Percentiles rank a stretch among this genome's conserved stretches.
These are phyloP conservation scores for Pollicipes pollicipes DNA, from an alignment of 1,140 invertebrate genomes.

Conservation along the genomic window DNA sequence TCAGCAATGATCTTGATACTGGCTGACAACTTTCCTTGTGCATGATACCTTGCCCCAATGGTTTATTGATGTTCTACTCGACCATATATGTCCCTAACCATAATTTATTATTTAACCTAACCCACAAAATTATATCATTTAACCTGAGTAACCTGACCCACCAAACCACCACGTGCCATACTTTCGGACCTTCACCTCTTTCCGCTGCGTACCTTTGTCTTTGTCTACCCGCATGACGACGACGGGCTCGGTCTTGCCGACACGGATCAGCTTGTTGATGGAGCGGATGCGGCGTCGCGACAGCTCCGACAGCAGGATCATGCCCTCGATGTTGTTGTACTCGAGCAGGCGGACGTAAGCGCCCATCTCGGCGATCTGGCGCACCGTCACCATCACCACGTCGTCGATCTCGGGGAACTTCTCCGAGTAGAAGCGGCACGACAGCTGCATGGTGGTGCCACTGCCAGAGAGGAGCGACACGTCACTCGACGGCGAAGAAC, in stretches of 20 bases:
- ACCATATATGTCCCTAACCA: too few relatives aligned
- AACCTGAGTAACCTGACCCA: too few relatives aligned
- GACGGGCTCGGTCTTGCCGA: conserved; percentile 96
- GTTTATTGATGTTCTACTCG: too few relatives aligned
- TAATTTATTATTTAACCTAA: too few relatives aligned
- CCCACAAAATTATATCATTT: too few relatives aligned
- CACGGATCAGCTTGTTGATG: conserved; percentile 97
- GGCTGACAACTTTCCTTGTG: too few relatives aligned
- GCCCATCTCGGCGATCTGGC: conserved; percentile 98
- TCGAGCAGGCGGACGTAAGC: conserved; percentile 95
- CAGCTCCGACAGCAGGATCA: conserved; percentile 87
- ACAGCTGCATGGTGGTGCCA: conserved; percentile 53
- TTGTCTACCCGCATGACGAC: conserved; percentile 99
- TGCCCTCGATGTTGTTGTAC: conserved; percentile 98
- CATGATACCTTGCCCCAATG: too few relatives aligned
- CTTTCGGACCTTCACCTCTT: not conserved
- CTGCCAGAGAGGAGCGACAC: too few relatives aligned
- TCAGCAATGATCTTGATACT: too few relatives aligned
- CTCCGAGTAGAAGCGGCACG: conserved; percentile 94
- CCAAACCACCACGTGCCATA: not conserved
- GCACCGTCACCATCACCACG: conserved; percentile 98
- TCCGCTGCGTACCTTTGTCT: conserved; percentile 64
- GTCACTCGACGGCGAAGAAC: too few relatives aligned
- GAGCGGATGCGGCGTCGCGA: conserved; percentile 95
- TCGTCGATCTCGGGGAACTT: conserved; percentile 97